Percentiles rank a stretch among this genome's conserved stretches.
These are phyloP conservation scores for Dugesia japonica DNA, from an alignment of 2,888 invertebrate species.

Conservation along the genomic window DNA sequence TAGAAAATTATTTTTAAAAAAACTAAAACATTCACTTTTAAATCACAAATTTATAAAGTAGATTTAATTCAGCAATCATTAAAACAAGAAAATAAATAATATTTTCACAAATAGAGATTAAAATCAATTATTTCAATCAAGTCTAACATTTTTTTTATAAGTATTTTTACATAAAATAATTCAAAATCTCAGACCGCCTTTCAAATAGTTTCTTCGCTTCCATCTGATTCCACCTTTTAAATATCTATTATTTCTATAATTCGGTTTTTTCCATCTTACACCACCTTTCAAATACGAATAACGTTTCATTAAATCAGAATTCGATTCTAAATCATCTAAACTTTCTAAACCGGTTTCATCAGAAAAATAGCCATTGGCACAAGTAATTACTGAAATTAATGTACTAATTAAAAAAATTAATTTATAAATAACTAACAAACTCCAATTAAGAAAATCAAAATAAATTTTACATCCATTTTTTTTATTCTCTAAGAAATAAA, in stretches of 20 bases:
- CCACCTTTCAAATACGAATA: not conserved
- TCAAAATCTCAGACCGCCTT: not conserved
- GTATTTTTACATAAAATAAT: too few species aligned
- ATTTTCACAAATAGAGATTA: too few species aligned
- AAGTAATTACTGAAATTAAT: not conserved
- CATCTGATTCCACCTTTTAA: not conserved
- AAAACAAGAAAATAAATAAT: too few species aligned
- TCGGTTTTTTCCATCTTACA: not conserved
- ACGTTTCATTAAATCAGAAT: not conserved
- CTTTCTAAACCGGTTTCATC: not conserved
- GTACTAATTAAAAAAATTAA: not conserved
- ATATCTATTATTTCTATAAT: not conserved
- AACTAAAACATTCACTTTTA: too few species aligned
- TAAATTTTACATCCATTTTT: not conserved
- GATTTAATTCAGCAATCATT: too few species aligned
- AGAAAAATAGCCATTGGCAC: not conserved
- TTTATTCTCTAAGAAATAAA: not conserved
- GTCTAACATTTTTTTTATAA: too few species aligned
- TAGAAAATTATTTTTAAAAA: too few species aligned
- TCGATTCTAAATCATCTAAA: not conserved
- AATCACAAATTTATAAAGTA: too few species aligned
- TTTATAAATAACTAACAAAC: not conserved
- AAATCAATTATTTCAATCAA: too few species aligned
- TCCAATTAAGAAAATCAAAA: not conserved
- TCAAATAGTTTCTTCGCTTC: slow-evolving; percentile 1